Conservation (phyloP, 2,888 invertebrate genomes). For the Epicampocera succincta region DNA sequence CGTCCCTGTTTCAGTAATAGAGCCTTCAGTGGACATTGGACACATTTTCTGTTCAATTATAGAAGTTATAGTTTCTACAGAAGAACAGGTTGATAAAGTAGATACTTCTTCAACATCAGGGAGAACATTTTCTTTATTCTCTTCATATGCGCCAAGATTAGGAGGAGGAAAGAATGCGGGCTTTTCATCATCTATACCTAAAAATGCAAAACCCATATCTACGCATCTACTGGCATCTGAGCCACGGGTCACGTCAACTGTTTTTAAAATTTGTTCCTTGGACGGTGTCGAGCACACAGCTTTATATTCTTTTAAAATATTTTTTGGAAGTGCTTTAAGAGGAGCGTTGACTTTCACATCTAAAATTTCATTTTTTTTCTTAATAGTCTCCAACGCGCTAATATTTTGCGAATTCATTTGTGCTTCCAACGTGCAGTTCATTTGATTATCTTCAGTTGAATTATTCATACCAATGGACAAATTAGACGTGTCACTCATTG, state of each 20-base stretch:
- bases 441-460: conserved; percentile 54
- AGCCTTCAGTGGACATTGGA: conserved; percentile 60
- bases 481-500: conserved; percentile 60
- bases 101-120: conserved; percentile 71
- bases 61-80: conserved; percentile 71
- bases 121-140: conserved; percentile 75
- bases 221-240: conserved; percentile 66
- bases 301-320: conserved; percentile 75
- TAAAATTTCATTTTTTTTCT: conserved; percentile 48
- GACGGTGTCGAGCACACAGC: conserved; percentile 77
- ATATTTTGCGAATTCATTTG: conserved; percentile 37
- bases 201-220: conserved; percentile 67
- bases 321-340: conserved; percentile 74
- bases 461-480: conserved; percentile 50
- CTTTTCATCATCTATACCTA: conserved; percentile 65
- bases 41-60: conserved; percentile 73
- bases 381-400: conserved; percentile 63
- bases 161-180: conserved; percentile 46
- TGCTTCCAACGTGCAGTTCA: conserved; percentile 73
- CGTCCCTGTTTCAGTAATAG: conserved; percentile 61
- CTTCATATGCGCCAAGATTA: conserved; percentile 3
- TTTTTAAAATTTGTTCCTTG: conserved; percentile 72
- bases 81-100: conserved; percentile 70
- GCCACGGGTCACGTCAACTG: conserved; percentile 71
- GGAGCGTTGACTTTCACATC: conserved; percentile 64